Evolutionary conservation across 2,797 vertebrate genomes (phyloP).

Genomic region (Rachycentron canadum): DNA sequence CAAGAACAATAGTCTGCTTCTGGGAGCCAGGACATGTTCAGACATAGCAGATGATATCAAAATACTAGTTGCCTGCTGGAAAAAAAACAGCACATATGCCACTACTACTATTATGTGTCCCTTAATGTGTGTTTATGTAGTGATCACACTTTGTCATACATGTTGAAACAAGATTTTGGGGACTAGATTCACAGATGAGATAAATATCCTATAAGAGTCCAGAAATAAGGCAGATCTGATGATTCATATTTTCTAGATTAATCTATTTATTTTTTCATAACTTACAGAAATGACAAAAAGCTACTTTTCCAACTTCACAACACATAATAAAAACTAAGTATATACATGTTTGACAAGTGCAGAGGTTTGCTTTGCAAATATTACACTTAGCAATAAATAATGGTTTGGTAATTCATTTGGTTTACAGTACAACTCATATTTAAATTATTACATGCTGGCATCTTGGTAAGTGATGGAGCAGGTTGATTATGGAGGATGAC

Average conservation of each 20-base stretch:
- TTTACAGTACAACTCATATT: constrained; percentile 58
- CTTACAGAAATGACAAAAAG: constrained; percentile 63
- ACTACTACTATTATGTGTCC: background rate
- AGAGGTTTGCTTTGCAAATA: constrained; percentile 42
- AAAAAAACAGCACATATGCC: constrained; percentile 24
- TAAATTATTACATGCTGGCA: constrained; percentile 36
- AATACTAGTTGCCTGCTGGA: constrained; percentile 23
- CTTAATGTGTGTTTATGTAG: background rate
- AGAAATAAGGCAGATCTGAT: background rate
- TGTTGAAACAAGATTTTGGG: background rate
- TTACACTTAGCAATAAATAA: constrained; percentile 76
- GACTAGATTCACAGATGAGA: background rate
- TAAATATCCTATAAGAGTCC: background rate
- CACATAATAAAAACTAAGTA: constrained; percentile 64
- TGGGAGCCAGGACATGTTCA: constrained; percentile 48
- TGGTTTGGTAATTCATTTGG: constrained; percentile 34
- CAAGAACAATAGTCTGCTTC: constrained; percentile 38
- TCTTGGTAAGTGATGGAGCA: constrained; percentile 22
- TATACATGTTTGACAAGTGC: constrained; percentile 69
- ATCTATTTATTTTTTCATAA: constrained; percentile 68
- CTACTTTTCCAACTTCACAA: constrained; percentile 44
- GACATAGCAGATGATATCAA: constrained; percentile 41
- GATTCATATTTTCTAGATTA: constrained; percentile 5
- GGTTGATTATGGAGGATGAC: constrained; percentile 10
- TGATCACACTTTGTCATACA: background rate